Evolutionary conservation across 2,797 vertebrate genomes (phyloP).

Genomic region (Masticophis lateralis): DNA sequence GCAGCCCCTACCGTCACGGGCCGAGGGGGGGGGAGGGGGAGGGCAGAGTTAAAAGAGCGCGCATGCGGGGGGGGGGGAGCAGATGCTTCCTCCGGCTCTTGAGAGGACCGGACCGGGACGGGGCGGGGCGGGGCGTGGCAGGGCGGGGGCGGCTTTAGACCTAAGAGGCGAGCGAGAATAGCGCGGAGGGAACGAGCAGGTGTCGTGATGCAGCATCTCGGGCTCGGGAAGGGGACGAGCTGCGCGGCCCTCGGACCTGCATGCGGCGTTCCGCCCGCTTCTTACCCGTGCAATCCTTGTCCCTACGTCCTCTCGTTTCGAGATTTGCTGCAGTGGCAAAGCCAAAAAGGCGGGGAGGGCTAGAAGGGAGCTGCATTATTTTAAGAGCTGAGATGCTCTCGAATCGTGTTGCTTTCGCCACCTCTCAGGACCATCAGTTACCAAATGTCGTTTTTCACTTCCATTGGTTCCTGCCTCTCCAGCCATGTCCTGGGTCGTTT

Average conservation of each 20-base stretch:
- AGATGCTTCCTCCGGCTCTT: background rate
- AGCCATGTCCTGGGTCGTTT: background rate
- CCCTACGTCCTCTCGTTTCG: background rate
- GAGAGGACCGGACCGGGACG: background rate
- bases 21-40: too few species aligned
- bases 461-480: background rate
- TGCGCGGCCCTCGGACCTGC: background rate
- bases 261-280: background rate
- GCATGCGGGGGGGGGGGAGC: background rate
- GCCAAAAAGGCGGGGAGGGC: background rate
- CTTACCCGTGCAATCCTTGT: background rate
- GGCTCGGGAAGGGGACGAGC: background rate
- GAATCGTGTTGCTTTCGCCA: background rate
- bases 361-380: background rate
- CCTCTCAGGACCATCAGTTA: background rate
- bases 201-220: conserved; percentile 58
- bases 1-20: background rate
- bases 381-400: background rate
- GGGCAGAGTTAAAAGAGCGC: background rate
- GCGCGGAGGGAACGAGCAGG: background rate
- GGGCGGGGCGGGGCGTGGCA: background rate
- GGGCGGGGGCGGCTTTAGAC: background rate
- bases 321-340: conserved; percentile 10
- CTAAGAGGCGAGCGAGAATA: conserved; percentile 19
- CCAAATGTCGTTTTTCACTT: background rate